phyloP scores from a whole-genome alignment of 2,113 vertebrate genomes.

The Martes martes region DNA sequence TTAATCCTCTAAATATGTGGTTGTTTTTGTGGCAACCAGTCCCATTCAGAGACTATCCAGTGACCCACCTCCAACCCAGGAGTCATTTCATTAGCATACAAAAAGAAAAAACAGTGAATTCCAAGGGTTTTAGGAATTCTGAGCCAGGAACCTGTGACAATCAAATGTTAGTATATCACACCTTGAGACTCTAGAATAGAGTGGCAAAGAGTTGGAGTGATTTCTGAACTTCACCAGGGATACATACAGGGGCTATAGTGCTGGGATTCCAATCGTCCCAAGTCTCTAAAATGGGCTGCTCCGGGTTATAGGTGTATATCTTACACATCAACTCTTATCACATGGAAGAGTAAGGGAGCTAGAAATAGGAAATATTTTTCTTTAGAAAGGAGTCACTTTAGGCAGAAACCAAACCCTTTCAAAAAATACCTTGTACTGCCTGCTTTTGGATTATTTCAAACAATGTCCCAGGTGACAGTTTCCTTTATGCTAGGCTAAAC shows the following conservation, averaged over 20 bases:
- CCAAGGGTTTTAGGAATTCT: background rate
- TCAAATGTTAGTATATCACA: background rate
- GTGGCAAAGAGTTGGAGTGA: background rate
- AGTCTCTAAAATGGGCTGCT: background rate
- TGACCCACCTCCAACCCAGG: background rate
- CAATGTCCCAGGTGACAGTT: conserved; percentile 87
- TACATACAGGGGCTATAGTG: background rate
- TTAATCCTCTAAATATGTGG: background rate
- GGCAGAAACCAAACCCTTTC: conserved; percentile 91
- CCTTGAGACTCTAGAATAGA: background rate
- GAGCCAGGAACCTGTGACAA: background rate
- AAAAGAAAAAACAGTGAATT: background rate
- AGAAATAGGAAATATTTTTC: conserved; percentile 89
- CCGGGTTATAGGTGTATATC: rapidly evolving
- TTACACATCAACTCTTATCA: background rate
- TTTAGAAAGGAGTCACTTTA: conserved; percentile 89
- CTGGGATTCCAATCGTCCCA: background rate
- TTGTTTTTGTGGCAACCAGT: background rate
- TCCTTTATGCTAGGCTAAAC: conserved; percentile 73
- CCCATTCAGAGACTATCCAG: background rate
- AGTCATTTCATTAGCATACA: background rate
- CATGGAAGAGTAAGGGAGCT: conserved; percentile 83
- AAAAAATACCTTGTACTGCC: conserved; percentile 91
- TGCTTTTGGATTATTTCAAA: conserved; percentile 90
- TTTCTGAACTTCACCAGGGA: background rate